Percentiles rank a stretch among this genome's conserved stretches.
Evolutionary conservation across 1,140 invertebrate species (phyloP).

Genomic region (Lepidurus arcticus): DNA sequence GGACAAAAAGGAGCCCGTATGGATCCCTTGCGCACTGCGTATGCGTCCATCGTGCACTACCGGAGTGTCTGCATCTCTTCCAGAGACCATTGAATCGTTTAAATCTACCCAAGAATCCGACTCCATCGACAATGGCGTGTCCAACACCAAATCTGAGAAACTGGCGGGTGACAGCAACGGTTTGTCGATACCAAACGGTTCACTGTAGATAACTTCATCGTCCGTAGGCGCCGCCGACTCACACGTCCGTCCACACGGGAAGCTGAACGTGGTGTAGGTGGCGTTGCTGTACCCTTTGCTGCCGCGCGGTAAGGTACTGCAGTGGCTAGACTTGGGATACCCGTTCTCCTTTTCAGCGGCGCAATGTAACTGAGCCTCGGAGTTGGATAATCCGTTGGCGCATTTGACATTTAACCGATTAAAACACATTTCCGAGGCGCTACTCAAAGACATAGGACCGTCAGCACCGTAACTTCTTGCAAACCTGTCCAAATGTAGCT

Average conservation of each 20-base stretch:
- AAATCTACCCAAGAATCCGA: constrained; percentile 14
- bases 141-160: constrained; percentile 1
- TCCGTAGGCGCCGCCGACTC: not conserved
- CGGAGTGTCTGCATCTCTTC: not conserved
- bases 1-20: not conserved
- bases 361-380: not conserved
- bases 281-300: constrained; percentile 11
- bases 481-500: constrained; percentile 29
- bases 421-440: not conserved
- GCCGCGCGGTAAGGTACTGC: constrained; percentile 11
- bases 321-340: not conserved
- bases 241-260: not conserved
- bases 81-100: constrained; percentile 2
- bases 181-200: not conserved
- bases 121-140: constrained; percentile 6
- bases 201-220: constrained; percentile 5
- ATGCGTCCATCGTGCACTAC: not conserved
- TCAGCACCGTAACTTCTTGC: not conserved
- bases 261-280: constrained; percentile 10
- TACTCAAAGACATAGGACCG: not conserved
- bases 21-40: not conserved
- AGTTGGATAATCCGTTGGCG: not conserved
- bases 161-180: not conserved
- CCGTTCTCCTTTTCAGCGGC: not conserved
- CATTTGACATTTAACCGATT: not conserved